Evolutionary conservation across 2,113 vertebrate genomes (phyloP), one percentile per base, ranked within the genome.

Genomic region (Eonycteris spelaea): DNA sequence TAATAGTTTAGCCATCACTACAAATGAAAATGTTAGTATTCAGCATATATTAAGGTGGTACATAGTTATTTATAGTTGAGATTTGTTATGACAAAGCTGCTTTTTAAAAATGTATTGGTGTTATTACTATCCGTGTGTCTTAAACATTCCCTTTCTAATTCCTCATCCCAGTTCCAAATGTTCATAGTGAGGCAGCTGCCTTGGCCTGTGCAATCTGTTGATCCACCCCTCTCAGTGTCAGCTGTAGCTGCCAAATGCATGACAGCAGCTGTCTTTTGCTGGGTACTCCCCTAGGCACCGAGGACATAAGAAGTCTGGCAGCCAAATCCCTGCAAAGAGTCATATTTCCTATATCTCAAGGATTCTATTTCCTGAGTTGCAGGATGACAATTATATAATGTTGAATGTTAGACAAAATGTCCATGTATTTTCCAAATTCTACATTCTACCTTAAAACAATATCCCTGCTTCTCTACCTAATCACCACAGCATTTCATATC

Each of bases 401-500:
- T 75, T 94, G 68, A 85, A 73, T 93, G 91, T n/a, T 74, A 35
- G 59, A 51, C 38, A 74, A 59, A 92, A 71, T 95, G 19, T 30
- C 43, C 15, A 28, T 59, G 22, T 24, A 61, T 48, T 86, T 61
- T 93, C 30, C 33, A 90, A 94, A 68, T 84, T 92, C 92, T 84
- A 53, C 26, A 33, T 38, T 90, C 79, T 48, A 59, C 51, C 75
- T 85, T 70, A 83, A 59, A 86, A 67, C 11, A 12, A n/a, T 90
- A 83, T 33, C 14, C 30, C 53, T 85, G 5, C 33, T 68, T 65
- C 35, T 84, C 57, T 5, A 22, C 40, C n/a, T 57, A 59, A 26
- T 80, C 7, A 11, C 19, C 24, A 53, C 48, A 75, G 22, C 48
- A 87, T 83, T 38, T 43, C 40, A 28, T 48, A 40, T 55, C 70